Evolutionary conservation across 2,113 vertebrate species (phyloP), one percentile per base, ranked within the genome.

Genomic region (Centropus bengalensis): DNA sequence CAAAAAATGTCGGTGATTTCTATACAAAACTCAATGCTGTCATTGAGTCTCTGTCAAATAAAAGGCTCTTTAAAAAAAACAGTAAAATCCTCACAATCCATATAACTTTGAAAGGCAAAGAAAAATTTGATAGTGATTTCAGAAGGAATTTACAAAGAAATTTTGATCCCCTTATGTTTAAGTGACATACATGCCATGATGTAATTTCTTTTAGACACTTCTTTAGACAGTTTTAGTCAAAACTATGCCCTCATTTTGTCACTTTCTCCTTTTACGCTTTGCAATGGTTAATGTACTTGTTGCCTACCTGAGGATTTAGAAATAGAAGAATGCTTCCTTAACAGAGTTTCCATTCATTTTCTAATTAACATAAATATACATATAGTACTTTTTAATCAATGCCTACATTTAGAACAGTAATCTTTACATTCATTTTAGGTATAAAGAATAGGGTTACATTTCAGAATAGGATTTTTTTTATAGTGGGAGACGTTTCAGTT

Each of bases 121-220:
- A 86, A 94, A 88, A 19, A 79, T 40, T 93, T 84, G n/a, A 10
- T 85, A 68, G 59, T 84, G 64, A 82, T 85, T 92, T 92, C 44
- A 92, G 80, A 82, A 63, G 45, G 24, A 78, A 76, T 68, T 75
- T 89, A 77, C 45, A 49, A 49, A 70, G 63, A 70, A 88, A 93
- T 95, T 91, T 67, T 93, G 84, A 90, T 94, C 17, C 22, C 6
- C 51, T 79, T 93, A 32, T 78, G 47, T 95, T 58, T 87, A 86
- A 86, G 60, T 71, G 69, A 89, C 49, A 64, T 58, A 77, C 36
- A 62, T 69, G 66, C 44, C 70, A 64, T 71, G 79, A 10, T 76
- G 32, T 56, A 26, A 89, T 90, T 94, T 94, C 58, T 95, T 22
- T 9, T 93, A 59, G 78, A 52, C 90, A 73, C 69, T 95, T 86